phyloP scores from a whole-genome alignment of 2,797 vertebrate species.

The Myotis vivesi region DNA sequence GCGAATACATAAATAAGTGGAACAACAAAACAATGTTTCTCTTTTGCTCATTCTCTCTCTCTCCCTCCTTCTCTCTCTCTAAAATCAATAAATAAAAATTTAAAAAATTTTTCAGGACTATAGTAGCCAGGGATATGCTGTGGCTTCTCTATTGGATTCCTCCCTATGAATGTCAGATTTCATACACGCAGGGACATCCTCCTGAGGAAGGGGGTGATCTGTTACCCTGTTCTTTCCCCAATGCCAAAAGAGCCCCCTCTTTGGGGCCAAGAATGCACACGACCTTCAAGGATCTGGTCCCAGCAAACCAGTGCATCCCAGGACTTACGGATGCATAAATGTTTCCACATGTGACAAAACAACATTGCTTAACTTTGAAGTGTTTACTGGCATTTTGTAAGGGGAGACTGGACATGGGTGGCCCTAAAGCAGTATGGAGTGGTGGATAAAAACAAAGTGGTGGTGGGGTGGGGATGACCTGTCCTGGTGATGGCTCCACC shows the following conservation, averaged over 20 bases:
- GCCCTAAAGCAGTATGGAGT: not conserved
- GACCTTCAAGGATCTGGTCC: rapidly evolving
- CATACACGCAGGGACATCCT: too few species aligned
- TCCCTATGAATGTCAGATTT: not conserved
- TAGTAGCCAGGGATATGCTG: rapidly evolving
- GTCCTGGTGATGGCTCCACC: rapidly evolving
- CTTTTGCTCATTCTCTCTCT: too few species aligned
- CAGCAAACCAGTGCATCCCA: not conserved
- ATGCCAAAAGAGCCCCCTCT: not conserved
- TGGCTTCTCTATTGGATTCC: not conserved
- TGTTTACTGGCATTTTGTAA: too few species aligned
- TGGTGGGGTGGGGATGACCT: rapidly evolving
- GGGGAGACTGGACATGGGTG: too few species aligned
- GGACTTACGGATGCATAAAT: not conserved
- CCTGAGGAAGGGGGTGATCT: rapidly evolving
- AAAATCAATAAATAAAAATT: too few species aligned
- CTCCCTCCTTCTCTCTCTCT: too few species aligned
- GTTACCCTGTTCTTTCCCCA: rapidly evolving
- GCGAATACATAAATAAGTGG: too few species aligned
- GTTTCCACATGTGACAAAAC: rapidly evolving
- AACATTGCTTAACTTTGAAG: too few species aligned
- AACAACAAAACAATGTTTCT: too few species aligned
- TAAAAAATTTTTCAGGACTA: too few species aligned
- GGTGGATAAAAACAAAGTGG: too few species aligned
- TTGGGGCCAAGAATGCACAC: rapidly evolving